These are phyloP conservation scores for Muscidifurax raptorellus DNA, from an alignment of 1,140 invertebrate species.

Conservation along the genomic window DNA sequence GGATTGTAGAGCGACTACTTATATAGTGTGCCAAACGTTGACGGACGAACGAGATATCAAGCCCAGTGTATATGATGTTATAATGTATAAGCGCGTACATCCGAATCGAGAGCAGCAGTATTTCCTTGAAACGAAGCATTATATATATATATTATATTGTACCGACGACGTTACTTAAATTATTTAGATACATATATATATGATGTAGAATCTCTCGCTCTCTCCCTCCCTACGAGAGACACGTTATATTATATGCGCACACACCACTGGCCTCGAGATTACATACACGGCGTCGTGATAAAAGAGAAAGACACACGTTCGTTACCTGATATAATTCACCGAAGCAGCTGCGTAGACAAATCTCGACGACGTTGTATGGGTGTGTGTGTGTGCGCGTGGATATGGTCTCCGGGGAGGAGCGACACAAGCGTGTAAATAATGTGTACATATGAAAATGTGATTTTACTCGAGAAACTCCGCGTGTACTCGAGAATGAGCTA, in stretches of 20 bases:
- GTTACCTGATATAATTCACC: neutral
- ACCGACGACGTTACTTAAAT: slow-evolving; percentile 1
- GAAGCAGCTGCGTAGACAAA: neutral
- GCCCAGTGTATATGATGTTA: neutral
- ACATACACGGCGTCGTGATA: neutral
- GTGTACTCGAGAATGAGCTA: slow-evolving; percentile 57
- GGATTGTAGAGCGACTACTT: neutral
- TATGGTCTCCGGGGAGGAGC: neutral
- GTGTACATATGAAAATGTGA: slow-evolving; percentile 75
- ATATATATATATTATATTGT: neutral
- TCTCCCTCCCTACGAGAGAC: too few relatives aligned
- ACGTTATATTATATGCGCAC: too few relatives aligned
- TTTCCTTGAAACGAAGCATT: neutral
- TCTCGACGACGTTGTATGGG: neutral
- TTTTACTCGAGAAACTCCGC: slow-evolving; percentile 63
- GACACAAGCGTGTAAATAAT: slow-evolving; percentile 31
- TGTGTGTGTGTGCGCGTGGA: slow-evolving; percentile 8
- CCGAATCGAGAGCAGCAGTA: neutral
- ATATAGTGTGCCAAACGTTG: neutral
- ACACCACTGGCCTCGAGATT: neutral
- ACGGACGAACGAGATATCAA: neutral
- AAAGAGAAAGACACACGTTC: neutral
- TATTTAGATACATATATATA: neutral
- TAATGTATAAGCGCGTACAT: neutral
- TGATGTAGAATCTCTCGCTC: neutral